phyloP scores from a whole-genome alignment of 1,140 invertebrate species.

The Laupala kohalensis region DNA sequence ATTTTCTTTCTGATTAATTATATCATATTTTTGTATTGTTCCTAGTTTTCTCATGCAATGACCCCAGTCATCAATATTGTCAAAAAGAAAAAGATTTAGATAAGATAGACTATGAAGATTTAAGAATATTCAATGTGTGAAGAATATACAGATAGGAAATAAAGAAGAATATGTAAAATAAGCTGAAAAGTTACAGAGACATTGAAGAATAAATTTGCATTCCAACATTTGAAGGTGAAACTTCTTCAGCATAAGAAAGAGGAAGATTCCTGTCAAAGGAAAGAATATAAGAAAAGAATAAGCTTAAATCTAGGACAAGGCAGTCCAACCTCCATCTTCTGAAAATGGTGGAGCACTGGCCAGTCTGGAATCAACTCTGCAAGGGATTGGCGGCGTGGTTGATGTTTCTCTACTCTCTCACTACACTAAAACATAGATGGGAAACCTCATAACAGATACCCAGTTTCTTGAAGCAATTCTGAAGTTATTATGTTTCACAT shows the following conservation, averaged over 20 bases:
- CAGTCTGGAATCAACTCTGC: slow-evolving; percentile 93
- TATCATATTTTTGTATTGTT: too few relatives aligned
- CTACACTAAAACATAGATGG: slow-evolving; percentile 38
- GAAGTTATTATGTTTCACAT: too few relatives aligned
- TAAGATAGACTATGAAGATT: too few relatives aligned
- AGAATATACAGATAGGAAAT: background rate
- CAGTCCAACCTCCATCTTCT: slow-evolving; percentile 58
- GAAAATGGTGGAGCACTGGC: slow-evolving; percentile 81
- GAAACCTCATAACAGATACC: background rate
- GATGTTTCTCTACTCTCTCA: slow-evolving; percentile 37
- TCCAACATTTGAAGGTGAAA: background rate
- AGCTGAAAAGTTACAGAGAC: background rate
- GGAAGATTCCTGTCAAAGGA: slow-evolving; percentile 2
- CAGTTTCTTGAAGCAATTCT: background rate
- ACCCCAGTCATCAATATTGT: too few relatives aligned
- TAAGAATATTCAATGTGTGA: too few relatives aligned
- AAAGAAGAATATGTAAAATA: background rate
- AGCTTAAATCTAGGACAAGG: slow-evolving; percentile 16
- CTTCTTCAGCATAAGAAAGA: slow-evolving; percentile 1
- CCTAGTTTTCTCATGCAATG: too few relatives aligned
- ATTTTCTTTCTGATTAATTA: too few relatives aligned
- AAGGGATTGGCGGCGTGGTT: slow-evolving; percentile 71
- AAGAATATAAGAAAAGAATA: slow-evolving; percentile 13
- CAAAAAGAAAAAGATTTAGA: too few relatives aligned
- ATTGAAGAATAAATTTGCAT: background rate